phyloP scores from a whole-genome alignment of 1,140 invertebrate species.

The Plectrocnemia conspersa region DNA sequence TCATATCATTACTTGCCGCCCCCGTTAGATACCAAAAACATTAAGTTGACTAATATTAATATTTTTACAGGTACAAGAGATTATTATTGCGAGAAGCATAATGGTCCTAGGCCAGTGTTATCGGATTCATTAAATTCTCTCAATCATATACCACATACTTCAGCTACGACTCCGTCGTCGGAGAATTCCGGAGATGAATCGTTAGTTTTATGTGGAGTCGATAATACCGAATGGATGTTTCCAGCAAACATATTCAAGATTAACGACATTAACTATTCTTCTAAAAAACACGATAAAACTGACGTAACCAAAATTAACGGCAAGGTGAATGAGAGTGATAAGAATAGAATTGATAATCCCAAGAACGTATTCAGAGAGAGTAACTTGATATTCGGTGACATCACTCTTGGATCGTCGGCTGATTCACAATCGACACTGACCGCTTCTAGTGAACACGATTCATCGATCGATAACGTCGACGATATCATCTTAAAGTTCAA shows the following conservation, averaged over 20 bases:
- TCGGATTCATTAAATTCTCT: slow-evolving; percentile 31
- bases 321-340: not conserved
- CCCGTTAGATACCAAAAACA: too few relatives aligned
- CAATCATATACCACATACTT: slow-evolving; percentile 20
- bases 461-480: slow-evolving; percentile 18
- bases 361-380: slow-evolving; percentile 33
- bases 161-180: slow-evolving; percentile 21
- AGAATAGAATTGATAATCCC: slow-evolving; percentile 25
- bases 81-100: slow-evolving; percentile 34
- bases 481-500: slow-evolving; percentile 7
- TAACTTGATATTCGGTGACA: slow-evolving; percentile 32
- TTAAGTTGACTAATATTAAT: slow-evolving; percentile 8
- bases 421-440: slow-evolving; percentile 28
- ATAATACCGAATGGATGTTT: slow-evolving; percentile 22
- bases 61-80: slow-evolving; percentile 27
- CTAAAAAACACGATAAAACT: slow-evolving; percentile 4
- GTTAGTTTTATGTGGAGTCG: slow-evolving; percentile 23
- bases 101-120: slow-evolving; percentile 25
- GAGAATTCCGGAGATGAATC: slow-evolving; percentile 28
- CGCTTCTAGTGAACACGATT: slow-evolving; percentile 8
- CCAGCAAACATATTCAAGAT: slow-evolving; percentile 19
- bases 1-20: too few relatives aligned
- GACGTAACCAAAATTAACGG: not conserved
- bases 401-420: slow-evolving; percentile 26
- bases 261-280: not conserved